These are phyloP conservation scores for Numenius arquata DNA, from an alignment of 2,113 vertebrate species.

Conservation along the genomic window DNA sequence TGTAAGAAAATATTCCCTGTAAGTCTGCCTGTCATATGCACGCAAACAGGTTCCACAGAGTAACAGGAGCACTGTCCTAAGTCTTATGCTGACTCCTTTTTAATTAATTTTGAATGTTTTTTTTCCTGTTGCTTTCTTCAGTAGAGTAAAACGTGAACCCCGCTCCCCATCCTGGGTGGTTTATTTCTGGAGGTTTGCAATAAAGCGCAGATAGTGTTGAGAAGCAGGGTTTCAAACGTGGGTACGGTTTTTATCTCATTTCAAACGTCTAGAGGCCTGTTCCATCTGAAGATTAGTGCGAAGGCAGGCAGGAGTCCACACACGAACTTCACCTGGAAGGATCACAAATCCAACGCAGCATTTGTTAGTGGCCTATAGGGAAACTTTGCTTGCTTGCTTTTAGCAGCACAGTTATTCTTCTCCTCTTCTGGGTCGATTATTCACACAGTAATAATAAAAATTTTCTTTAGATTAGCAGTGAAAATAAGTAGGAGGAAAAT, in stretches of 20 bases:
- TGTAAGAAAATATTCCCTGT: not conserved
- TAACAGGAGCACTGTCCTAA: rapidly evolving
- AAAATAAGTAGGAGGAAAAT: not conserved
- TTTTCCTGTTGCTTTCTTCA: not conserved
- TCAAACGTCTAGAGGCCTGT: not conserved
- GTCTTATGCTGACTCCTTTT: not conserved
- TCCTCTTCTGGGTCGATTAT: not conserved
- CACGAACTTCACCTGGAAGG: not conserved
- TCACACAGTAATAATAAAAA: not conserved
- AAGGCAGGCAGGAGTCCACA: not conserved
- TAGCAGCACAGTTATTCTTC: not conserved
- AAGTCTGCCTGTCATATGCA: rapidly evolving
- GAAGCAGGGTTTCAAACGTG: not conserved
- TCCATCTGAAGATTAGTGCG: not conserved
- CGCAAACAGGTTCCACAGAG: not conserved
- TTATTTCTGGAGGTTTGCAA: not conserved
- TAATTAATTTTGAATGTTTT: not conserved
- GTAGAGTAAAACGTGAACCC: not conserved
- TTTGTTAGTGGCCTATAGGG: not conserved
- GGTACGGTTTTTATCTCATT: not conserved
- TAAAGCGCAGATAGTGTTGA: not conserved
- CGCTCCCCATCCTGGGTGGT: rapidly evolving
- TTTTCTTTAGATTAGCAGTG: not conserved
- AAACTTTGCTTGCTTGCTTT: not conserved
- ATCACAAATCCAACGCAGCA: not conserved